Conservation (phyloP, 2,113 vertebrate genomes). For the Albula glossodonta region DNA sequence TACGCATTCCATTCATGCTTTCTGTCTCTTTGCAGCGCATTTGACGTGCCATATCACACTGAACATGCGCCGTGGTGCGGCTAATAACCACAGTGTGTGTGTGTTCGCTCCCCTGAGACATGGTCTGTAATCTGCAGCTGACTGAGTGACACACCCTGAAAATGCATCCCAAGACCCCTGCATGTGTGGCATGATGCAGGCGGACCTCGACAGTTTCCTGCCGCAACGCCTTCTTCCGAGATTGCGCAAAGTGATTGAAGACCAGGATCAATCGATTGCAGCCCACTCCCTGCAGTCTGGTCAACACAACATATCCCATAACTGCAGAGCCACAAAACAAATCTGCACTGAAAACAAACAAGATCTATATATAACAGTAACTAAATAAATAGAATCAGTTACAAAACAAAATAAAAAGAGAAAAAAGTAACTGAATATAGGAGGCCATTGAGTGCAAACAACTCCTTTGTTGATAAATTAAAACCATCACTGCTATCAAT, state of each 20-base stretch:
- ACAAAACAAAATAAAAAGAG: no score
- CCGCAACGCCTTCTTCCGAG: not conserved
- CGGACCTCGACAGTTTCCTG: not conserved
- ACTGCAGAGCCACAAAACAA: not conserved
- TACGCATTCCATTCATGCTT: not conserved
- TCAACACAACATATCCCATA: not conserved
- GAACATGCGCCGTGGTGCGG: not conserved
- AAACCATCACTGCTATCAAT: not conserved
- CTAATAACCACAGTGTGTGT: not conserved
- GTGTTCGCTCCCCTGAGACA: not conserved
- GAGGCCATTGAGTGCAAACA: no score
- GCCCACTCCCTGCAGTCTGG: not conserved
- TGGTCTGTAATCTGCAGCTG: not conserved
- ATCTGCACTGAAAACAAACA: no score
- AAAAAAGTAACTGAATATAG: no score
- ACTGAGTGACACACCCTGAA: conserved; percentile 7
- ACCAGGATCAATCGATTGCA: not conserved
- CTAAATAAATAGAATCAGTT: no score
- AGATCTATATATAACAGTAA: no score
- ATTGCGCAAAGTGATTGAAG: not conserved
- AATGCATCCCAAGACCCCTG: not conserved
- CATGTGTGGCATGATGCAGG: not conserved
- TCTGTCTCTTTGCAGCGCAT: not conserved
- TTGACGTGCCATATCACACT: not conserved
- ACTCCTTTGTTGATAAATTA: no score